Conservation (phyloP, 2,113 vertebrate species). For the Tyto alba region DNA sequence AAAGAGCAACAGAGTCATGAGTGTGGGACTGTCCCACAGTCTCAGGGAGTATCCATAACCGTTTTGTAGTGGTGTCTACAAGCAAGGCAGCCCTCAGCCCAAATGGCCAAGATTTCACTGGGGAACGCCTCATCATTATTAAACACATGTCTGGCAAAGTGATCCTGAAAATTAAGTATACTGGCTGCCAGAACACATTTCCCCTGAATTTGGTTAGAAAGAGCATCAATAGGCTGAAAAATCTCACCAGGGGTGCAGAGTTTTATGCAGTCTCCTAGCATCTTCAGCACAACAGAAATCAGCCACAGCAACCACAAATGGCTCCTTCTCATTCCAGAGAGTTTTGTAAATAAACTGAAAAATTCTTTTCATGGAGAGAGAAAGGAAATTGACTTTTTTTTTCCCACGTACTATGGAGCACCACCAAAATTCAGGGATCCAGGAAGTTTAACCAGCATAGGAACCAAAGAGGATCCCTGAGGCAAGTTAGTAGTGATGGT, state of each 20-base stretch:
- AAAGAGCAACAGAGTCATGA: not conserved
- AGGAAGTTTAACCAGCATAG: slow-evolving; percentile 32
- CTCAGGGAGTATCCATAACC: not conserved
- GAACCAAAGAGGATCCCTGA: not conserved
- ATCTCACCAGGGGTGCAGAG: slow-evolving; percentile 32
- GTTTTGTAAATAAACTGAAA: slow-evolving; percentile 76
- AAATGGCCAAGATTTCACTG: not conserved
- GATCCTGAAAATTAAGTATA: slow-evolving; percentile 5
- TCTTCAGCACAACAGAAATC: slow-evolving; percentile 63
- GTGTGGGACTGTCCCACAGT: not conserved
- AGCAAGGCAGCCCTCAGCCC: not conserved
- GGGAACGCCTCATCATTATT: slow-evolving; percentile 11
- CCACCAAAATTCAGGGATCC: slow-evolving; percentile 9
- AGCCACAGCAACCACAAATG: slow-evolving; percentile 74
- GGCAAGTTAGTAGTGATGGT: not conserved
- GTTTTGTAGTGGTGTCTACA: not conserved
- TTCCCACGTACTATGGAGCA: not conserved
- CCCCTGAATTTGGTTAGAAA: slow-evolving; percentile 8
- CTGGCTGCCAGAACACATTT: slow-evolving; percentile 26
- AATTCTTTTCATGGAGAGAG: slow-evolving; percentile 43
- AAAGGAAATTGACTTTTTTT: slow-evolving; percentile 46
- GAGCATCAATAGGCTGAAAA: slow-evolving; percentile 17
- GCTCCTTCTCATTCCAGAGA: slow-evolving; percentile 73
- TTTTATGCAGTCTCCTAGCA: slow-evolving; percentile 62
- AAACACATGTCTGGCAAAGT: slow-evolving; percentile 17